phyloP scores from a whole-genome alignment of 2,113 vertebrate species.

The Castor canadensis region DNA sequence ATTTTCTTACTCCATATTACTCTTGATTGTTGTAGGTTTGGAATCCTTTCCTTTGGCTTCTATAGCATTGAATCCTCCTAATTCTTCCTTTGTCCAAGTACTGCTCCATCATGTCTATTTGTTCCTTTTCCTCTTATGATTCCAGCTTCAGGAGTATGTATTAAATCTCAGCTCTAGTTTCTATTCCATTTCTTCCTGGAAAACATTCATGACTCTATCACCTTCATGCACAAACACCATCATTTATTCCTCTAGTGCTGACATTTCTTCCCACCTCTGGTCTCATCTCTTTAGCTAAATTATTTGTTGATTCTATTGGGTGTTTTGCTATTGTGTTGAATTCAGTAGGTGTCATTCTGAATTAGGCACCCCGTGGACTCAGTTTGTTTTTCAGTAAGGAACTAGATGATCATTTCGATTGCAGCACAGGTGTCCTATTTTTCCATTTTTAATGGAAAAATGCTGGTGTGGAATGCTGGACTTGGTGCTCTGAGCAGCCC shows the following conservation, averaged over 20 bases:
- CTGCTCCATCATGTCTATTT: neutral
- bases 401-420: neutral
- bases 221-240: neutral
- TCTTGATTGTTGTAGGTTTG: neutral
- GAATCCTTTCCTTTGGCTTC: neutral
- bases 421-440: neutral
- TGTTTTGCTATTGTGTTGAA: neutral
- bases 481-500: neutral
- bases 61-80: neutral
- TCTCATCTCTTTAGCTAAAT: neutral
- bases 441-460: neutral
- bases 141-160: neutral
- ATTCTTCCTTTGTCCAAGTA: neutral
- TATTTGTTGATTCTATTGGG: neutral
- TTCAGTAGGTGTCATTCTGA: slow-evolving; percentile 8
- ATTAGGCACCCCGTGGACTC: neutral
- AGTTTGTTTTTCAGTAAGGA: neutral
- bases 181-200: neutral
- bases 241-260: neutral
- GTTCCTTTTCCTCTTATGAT: neutral
- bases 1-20: neutral
- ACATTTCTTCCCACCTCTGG: neutral
- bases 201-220: neutral
- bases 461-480: neutral
- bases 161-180: neutral